Evolutionary conservation across 1,140 invertebrate species (phyloP).

Genomic region (Meloidogyne chitwoodi): DNA sequence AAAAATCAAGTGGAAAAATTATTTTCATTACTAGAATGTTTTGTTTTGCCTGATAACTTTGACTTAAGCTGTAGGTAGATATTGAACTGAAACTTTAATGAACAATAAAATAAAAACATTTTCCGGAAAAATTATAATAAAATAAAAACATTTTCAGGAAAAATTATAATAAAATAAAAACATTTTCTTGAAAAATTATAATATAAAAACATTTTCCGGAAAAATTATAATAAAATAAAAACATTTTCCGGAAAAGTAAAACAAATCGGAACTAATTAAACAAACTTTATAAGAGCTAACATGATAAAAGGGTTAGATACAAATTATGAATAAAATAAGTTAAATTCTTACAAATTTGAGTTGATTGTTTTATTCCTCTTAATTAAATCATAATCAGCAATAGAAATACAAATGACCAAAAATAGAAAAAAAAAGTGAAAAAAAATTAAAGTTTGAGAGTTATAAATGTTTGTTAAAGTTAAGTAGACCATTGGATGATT

Average conservation of each 20-base stretch:
- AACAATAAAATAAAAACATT: not conserved
- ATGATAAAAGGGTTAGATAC: not conserved
- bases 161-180: not conserved
- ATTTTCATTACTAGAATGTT: constrained; percentile 16
- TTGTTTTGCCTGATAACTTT: constrained; percentile 9
- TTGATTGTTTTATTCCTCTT: constrained; percentile 2
- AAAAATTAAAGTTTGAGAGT: not conserved
- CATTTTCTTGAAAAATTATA: no score
- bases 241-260: not conserved
- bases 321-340: not conserved
- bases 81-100: constrained; percentile 4
- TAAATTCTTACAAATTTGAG: constrained; percentile 1
- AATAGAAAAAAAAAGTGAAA: not conserved
- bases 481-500: constrained; percentile 1
- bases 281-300: not conserved
- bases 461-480: constrained; percentile 1
- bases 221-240: not conserved
- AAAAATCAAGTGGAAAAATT: constrained; percentile 19
- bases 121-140: no score
- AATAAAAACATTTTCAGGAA: not conserved
- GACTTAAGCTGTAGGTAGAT: not conserved
- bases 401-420: constrained; percentile 8
- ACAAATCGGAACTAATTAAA: not conserved
- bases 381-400: constrained; percentile 17
- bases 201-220: no score